Evolutionary conservation across 2,113 vertebrate genomes (phyloP).

Genomic region (Hemiprocne comata): DNA sequence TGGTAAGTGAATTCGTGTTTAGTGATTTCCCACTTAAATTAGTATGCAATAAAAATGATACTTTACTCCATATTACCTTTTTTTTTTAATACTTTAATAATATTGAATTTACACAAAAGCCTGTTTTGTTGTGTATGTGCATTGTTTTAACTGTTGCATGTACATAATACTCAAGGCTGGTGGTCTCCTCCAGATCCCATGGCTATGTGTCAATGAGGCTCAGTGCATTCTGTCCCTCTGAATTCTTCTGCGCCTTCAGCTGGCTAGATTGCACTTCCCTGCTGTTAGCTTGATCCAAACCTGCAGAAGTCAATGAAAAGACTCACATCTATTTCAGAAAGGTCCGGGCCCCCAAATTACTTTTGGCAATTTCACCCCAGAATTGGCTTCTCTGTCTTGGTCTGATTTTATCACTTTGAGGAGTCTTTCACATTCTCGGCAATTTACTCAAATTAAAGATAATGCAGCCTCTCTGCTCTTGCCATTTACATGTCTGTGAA

Average conservation of each 20-base stretch:
- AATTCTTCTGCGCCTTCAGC: not conserved
- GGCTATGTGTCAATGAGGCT: not conserved
- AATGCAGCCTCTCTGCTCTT: not conserved
- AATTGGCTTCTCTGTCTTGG: not conserved
- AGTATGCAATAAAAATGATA: slow-evolving; percentile 6
- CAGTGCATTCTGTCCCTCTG: not conserved
- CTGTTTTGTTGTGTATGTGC: not conserved
- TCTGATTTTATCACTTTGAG: not conserved
- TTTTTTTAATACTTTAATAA: not conserved
- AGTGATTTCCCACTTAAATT: slow-evolving; percentile 39
- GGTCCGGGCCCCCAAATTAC: not conserved
- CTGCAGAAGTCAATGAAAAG: not conserved
- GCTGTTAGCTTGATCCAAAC: not conserved
- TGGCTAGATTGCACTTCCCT: not conserved
- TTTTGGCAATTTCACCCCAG: not conserved
- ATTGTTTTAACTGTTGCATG: accelerated
- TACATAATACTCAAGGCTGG: not conserved
- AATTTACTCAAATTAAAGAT: not conserved
- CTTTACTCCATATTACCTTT: not conserved
- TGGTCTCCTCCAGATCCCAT: not conserved
- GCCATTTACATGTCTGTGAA: not conserved
- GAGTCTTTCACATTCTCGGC: accelerated
- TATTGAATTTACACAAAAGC: not conserved
- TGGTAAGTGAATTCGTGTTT: slow-evolving; percentile 45
- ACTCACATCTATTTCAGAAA: not conserved